These are phyloP conservation scores for Equus przewalskii DNA, from an alignment of 2,113 vertebrate species.

Conservation along the genomic window DNA sequence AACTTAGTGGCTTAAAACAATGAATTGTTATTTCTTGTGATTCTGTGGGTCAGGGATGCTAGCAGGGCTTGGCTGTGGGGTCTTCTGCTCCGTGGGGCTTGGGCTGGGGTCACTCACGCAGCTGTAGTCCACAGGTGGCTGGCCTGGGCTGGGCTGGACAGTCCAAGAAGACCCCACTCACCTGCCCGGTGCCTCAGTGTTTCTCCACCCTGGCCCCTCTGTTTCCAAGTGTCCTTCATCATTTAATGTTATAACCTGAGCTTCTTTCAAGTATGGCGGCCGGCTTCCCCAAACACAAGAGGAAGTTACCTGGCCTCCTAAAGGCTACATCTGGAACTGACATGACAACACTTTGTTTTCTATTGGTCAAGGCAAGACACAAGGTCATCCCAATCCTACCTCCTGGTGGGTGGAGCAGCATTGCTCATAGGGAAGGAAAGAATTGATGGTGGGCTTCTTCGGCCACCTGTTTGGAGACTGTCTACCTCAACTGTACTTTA, in stretches of 20 bases:
- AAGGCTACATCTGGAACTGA: neutral
- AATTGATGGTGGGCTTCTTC: neutral
- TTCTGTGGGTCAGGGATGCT: neutral
- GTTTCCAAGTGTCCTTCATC: neutral
- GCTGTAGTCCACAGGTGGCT: neutral
- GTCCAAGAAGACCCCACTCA: neutral
- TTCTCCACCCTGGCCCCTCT: neutral
- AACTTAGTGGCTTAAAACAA: neutral
- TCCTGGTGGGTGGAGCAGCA: neutral
- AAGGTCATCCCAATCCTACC: neutral
- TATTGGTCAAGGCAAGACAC: neutral
- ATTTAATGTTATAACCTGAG: too few relatives aligned
- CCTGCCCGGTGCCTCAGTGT: rapidly evolving
- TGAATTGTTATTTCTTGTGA: neutral
- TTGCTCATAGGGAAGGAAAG: neutral
- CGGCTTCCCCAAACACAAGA: neutral
- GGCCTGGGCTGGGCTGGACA: neutral
- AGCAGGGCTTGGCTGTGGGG: neutral
- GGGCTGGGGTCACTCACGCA: neutral
- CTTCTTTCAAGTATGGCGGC: rapidly evolving
- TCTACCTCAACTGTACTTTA: neutral
- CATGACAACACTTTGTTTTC: neutral
- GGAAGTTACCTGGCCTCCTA: neutral
- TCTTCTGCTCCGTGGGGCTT: neutral
- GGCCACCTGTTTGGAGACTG: neutral